A percentile compares a stretch with the other conserved stretches of the same genome.
Evolutionary conservation across 2,113 vertebrate species (phyloP).

Genomic region (Pygoscelis antarcticus): DNA sequence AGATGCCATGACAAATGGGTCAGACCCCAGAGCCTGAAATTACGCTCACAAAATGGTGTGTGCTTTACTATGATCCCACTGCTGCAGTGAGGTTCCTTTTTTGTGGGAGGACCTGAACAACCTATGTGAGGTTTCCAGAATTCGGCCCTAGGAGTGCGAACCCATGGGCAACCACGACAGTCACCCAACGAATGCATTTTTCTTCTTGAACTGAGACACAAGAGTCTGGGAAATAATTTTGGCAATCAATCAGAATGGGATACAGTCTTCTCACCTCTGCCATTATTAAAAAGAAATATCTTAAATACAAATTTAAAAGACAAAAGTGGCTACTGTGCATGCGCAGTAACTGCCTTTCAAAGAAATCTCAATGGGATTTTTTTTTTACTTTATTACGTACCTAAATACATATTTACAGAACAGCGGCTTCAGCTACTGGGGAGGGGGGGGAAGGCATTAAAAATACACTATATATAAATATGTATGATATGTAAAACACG

Average conservation of each 20-base stretch:
- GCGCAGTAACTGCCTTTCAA: constrained; percentile 72
- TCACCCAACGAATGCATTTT: constrained; percentile 5
- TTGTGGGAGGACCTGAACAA: background rate
- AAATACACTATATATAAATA: constrained; percentile 80
- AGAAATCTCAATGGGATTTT: constrained; percentile 65
- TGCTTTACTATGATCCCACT: background rate
- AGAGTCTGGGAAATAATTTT: constrained; percentile 48
- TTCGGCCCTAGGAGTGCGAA: background rate
- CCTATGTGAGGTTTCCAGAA: background rate
- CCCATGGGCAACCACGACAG: background rate
- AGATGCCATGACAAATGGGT: accelerated
- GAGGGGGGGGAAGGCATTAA: constrained; percentile 49
- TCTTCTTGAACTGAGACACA: constrained; percentile 28
- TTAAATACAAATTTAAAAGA: constrained; percentile 69
- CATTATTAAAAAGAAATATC: constrained; percentile 50
- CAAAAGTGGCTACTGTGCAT: constrained; percentile 72
- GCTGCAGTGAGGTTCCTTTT: accelerated
- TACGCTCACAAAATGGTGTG: accelerated
- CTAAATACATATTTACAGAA: constrained; percentile 82
- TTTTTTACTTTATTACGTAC: constrained; percentile 43
- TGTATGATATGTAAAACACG: constrained; percentile 76
- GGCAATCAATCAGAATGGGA: constrained; percentile 69
- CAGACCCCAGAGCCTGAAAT: background rate
- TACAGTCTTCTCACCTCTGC: constrained; percentile 61
- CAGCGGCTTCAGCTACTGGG: constrained; percentile 67